Base-by-base conservation (phyloP, 1,140 invertebrate species). In the Drosophila rhopaloa region DNA sequence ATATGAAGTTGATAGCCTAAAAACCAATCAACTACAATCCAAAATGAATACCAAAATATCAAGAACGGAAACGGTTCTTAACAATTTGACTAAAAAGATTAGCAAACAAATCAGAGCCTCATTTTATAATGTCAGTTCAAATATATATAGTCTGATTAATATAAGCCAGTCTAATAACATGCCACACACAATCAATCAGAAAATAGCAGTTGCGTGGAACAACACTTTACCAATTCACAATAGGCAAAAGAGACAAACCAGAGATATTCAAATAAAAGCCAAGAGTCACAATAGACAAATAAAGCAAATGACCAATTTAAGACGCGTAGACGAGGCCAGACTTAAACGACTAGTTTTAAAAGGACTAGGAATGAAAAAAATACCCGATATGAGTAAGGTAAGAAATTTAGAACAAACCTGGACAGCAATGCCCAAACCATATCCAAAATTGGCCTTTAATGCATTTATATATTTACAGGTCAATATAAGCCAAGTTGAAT, bases 401-500 rank as follows among this genome's bases (percentile, higher is more conserved):
- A 77, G 76, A 56, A 29, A 43, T 7, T 7, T 58, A n/a, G 13
- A 32, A 51, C 9, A 9, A 14, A 3, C 4, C 4, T 14, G n/a
- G n/a, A 9, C 6, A 14, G 13, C 32, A 16, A 5, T 16, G 4
- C 8, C 37, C 2, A 14, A 57, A 16, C n/a, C 5, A 8, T n/a
- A 41, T 14, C 14, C 1, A 29, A 43, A 43, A 46, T 29, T 1
- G 27, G 5, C 10, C 14, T 24, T 46, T 35, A 59, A 16, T 59
- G 9, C 57, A 19, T 50, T 54, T 14, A 38, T 76, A 6, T 79
- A 27, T 44, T 80, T 90, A 19, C 73, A 92, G 91, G 79, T 76
- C 19, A 92, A 91, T 55, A 90, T 92, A 13, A 92, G 91, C 48
- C 91, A 92, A 68, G 47, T 62, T 40, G 91, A 92, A 65, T 92